These are phyloP conservation scores for Astreopora myriophthalma DNA, from an alignment of 64 coral and sea anemone genomes.

Conservation along the genomic window DNA sequence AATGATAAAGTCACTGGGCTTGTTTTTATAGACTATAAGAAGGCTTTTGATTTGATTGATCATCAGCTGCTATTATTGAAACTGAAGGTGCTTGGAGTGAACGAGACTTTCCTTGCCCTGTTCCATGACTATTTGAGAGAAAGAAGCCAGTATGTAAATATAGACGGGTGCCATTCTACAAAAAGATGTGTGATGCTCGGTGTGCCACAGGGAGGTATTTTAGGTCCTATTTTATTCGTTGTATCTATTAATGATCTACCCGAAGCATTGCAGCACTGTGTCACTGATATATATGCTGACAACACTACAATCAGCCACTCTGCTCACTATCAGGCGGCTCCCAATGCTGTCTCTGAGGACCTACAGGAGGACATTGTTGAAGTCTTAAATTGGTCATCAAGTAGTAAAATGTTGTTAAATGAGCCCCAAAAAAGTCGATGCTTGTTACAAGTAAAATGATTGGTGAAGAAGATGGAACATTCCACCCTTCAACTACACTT, in stretches of 20 bases:
- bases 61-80: constrained; percentile 1
- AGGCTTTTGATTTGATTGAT: constrained; percentile 45
- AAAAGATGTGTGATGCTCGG: neutral
- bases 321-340: neutral
- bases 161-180: constrained; percentile 28
- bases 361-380: constrained; percentile 7
- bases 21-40: constrained; percentile 36
- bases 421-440: constrained; percentile 58
- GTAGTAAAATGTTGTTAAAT: constrained; percentile 54
- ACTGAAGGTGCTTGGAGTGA: neutral
- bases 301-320: constrained; percentile 34
- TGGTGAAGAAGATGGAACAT: no score
- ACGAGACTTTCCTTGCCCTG: neutral
- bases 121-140: neutral
- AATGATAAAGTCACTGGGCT: constrained; percentile 14
- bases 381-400: neutral
- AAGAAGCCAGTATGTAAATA: constrained; percentile 16
- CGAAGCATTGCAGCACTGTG: neutral
- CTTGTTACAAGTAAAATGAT: constrained; percentile 61
- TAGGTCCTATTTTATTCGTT: constrained; percentile 29
- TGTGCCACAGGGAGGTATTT: constrained; percentile 20
- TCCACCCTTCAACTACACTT: neutral
- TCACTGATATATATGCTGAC: constrained; percentile 35
- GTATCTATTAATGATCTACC: constrained; percentile 55
- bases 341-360: neutral